Evolutionary conservation across 2,797 vertebrate species (phyloP), one percentile per base, ranked within the genome.

Genomic region (Tympanoctomys barrerae): DNA sequence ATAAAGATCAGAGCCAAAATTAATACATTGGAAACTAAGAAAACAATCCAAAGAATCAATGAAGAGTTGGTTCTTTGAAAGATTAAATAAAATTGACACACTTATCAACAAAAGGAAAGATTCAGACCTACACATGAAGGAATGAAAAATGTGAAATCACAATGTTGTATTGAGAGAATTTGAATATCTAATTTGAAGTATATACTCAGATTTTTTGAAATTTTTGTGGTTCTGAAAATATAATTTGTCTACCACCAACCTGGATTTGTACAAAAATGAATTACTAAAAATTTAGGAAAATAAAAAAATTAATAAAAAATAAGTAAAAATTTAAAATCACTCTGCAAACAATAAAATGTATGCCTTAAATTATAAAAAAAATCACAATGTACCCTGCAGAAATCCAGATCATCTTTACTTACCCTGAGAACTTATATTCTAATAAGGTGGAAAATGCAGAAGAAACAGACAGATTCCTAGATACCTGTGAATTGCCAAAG

Each of bases 201-300:
- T n/a, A 68, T 28, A 42, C 82, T 87, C 88, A 9, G 61, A 26
- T 73, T 93, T 79, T 95, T 93, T 88, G 54, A 26, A 83, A 83
- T 80, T 90, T 92, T 93, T 91, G 28, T 81, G 18, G 68, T 96
- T 87, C 71, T 77, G 52, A 94, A 90, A 85, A 77, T 80, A 36
- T 85, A 78, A 0, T 31, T 90, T 94, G 31, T 81, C 36, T 42
- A 80, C 10, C 22, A 66, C 54, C 28, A 54, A 87, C 28, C 14
- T 64, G 36, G 83, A 89, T 95, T 78, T 94, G 22, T 75, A 57
- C 79, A 77, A 81, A 90, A 92, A 82, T 70, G 54, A 84, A 82
- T 83, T 89, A 94, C 7, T 84, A 28, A 64, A 22, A 92, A 84
- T 2, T 92, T 84, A 83, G 80, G 78, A 94, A 95, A 93, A 13